Evolutionary conservation across 64 coral and sea anemone species (phyloP).

Genomic region (Dendronephthya gigantea): DNA sequence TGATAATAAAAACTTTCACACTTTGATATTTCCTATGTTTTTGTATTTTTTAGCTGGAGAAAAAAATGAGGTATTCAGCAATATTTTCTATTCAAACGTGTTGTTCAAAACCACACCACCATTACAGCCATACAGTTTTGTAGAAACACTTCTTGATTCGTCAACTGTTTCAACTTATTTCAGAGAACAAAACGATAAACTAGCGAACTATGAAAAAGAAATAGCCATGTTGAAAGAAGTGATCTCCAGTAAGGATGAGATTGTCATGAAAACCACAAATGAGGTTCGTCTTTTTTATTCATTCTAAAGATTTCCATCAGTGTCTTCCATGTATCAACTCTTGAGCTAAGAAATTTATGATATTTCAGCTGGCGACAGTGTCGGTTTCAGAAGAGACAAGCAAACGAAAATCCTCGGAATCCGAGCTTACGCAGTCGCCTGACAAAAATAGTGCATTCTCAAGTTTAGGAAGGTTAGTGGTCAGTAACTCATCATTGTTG

Average conservation of each 20-base stretch:
- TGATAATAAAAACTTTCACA: too few species aligned
- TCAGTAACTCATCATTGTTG: too few species aligned
- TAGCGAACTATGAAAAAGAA: not conserved
- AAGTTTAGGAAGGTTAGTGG: not conserved
- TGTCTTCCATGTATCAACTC: not conserved
- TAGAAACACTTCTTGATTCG: too few species aligned
- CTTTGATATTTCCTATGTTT: too few species aligned
- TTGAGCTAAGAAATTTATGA: not conserved
- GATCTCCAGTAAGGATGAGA: not conserved
- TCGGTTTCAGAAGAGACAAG: not conserved
- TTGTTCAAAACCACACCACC: too few species aligned
- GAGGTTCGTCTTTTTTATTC: not conserved
- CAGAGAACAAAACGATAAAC: not conserved
- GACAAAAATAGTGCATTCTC: not conserved
- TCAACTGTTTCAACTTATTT: not conserved
- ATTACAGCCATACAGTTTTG: too few species aligned
- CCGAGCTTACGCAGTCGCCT: not conserved
- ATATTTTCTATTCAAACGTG: too few species aligned
- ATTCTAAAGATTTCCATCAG: not conserved
- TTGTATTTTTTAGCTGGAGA: not conserved
- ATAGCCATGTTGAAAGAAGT: conserved; percentile 9
- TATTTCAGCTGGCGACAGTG: not conserved
- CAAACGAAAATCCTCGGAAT: not conserved
- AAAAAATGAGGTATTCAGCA: not conserved
- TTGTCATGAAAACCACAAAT: conserved; percentile 11